phyloP scores from a whole-genome alignment of 2,888 invertebrate genomes.

The Sphecodes monilicornis region DNA sequence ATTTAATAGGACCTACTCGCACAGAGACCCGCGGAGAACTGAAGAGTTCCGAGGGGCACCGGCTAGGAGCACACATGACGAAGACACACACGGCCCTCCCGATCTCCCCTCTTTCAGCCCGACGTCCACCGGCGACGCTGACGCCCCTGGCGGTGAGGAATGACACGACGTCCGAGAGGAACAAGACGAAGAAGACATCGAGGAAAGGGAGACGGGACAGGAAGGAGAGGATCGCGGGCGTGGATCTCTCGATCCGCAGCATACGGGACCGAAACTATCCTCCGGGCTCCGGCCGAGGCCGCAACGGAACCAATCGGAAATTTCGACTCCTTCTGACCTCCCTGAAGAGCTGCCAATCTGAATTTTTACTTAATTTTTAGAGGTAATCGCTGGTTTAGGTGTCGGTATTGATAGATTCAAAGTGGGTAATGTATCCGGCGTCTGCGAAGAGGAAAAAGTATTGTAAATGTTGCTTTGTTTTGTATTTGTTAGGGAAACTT shows the following conservation, averaged over 20 bases:
- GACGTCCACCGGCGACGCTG: constrained; percentile 73
- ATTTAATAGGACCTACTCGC: constrained; percentile 57
- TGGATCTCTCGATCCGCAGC: constrained; percentile 54
- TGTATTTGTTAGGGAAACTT: neutral
- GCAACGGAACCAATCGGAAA: neutral
- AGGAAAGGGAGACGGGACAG: constrained; percentile 66
- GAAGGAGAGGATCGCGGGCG: constrained; percentile 57
- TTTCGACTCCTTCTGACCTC: neutral
- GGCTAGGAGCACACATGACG: constrained; percentile 77
- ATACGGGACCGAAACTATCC: constrained; percentile 58
- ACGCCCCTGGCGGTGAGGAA: constrained; percentile 81
- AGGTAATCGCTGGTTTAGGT: neutral
- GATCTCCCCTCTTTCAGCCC: constrained; percentile 74
- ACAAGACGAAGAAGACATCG: constrained; percentile 71
- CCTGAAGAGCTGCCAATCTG: neutral
- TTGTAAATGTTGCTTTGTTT: neutral
- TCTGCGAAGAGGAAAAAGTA: neutral
- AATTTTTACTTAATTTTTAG: neutral
- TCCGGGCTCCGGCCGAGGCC: constrained; percentile 8
- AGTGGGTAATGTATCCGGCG: too few relatives aligned
- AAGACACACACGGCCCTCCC: constrained; percentile 78
- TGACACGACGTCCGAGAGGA: constrained; percentile 74
- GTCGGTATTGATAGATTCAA: neutral
- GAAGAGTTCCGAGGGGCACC: constrained; percentile 73
- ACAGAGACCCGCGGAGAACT: constrained; percentile 77